Conservation (phyloP, 2,888 invertebrate species). For the Cephonodes hylas region DNA sequence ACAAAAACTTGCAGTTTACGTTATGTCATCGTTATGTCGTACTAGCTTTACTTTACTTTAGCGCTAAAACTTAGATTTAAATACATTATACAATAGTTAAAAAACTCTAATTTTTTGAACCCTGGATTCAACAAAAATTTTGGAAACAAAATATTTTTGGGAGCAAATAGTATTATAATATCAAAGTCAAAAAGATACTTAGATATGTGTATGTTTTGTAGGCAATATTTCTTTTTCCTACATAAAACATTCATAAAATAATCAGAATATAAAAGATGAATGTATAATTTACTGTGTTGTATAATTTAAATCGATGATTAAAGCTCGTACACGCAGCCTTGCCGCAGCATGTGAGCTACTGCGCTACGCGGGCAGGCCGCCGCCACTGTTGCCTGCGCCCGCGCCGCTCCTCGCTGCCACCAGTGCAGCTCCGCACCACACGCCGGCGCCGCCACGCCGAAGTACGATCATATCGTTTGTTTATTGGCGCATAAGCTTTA, state of each 20-base stretch:
- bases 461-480: slow-evolving; percentile 48
- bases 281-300: neutral
- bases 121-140: too few species aligned
- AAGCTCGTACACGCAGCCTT: slow-evolving; percentile 1
- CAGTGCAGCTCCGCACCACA: neutral
- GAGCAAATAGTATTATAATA: too few species aligned
- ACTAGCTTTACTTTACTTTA: too few species aligned
- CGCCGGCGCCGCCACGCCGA: neutral
- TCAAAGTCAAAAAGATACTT: too few species aligned
- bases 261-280: neutral
- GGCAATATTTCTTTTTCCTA: neutral
- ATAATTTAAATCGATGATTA: slow-evolving; percentile 11
- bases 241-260: neutral
- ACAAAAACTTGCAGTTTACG: too few species aligned
- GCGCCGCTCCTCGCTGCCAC: slow-evolving; percentile 28
- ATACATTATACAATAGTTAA: too few species aligned
- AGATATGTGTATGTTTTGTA: too few species aligned
- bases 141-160: too few species aligned
- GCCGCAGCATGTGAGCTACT: slow-evolving; percentile 10
- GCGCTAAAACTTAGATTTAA: too few species aligned
- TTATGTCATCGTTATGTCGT: too few species aligned
- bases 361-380: slow-evolving; percentile 18
- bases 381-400: slow-evolving; percentile 22
- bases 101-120: too few species aligned
- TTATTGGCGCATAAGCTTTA: slow-evolving; percentile 60